Percentiles rank a stretch among this genome's conserved stretches.
Evolutionary conservation across 2,113 vertebrate species (phyloP).

Genomic region (Alces alces): DNA sequence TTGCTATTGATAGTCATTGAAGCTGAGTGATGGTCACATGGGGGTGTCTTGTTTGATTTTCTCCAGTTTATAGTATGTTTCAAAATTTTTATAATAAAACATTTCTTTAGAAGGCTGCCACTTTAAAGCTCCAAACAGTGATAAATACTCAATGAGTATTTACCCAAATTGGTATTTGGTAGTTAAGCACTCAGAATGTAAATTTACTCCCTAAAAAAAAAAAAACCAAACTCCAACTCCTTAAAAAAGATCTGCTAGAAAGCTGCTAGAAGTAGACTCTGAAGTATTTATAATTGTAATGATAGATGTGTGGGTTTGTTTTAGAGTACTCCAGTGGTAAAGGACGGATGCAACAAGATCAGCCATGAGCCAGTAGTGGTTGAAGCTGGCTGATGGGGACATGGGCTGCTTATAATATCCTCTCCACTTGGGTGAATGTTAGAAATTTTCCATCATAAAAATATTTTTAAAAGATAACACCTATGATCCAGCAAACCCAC

Average conservation of each 20-base stretch:
- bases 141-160: neutral
- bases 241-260: neutral
- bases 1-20: neutral
- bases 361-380: neutral
- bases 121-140: neutral
- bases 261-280: neutral
- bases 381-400: neutral
- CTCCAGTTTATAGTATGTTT: neutral
- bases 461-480: neutral
- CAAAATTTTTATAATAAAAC: neutral
- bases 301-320: neutral
- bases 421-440: neutral
- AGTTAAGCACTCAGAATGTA: neutral
- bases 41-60: neutral
- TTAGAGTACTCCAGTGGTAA: neutral
- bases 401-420: neutral
- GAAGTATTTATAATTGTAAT: neutral
- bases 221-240: fast-evolving
- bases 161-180: neutral
- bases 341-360: neutral
- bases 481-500: neutral
- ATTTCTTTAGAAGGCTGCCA: neutral
- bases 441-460: neutral
- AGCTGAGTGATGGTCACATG: neutral
- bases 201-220: neutral